Evolutionary conservation across 2,113 vertebrate genomes (phyloP).

Genomic region (Vidua chalybeata): DNA sequence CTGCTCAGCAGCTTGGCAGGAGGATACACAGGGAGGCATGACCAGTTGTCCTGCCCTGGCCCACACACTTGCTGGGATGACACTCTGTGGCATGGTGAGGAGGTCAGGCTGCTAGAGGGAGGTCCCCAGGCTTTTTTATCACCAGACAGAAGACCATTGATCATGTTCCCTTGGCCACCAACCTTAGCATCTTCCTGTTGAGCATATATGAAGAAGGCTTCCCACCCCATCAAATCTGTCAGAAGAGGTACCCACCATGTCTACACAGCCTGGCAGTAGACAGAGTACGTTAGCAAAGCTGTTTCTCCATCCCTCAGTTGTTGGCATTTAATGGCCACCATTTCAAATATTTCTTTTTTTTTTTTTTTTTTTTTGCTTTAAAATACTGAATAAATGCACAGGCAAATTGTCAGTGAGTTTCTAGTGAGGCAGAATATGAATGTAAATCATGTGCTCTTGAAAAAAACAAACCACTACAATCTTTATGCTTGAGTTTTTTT

Average conservation of each 20-base stretch:
- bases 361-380: background rate
- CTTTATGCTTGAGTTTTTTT: background rate
- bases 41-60: background rate
- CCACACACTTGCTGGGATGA: background rate
- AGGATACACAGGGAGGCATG: background rate
- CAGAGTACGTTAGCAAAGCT: background rate
- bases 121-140: background rate
- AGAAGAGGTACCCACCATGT: background rate
- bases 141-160: background rate
- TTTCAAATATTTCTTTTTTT: background rate
- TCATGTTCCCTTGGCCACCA: fast-evolving
- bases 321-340: background rate
- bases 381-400: background rate
- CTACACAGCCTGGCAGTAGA: background rate
- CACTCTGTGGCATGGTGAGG: background rate
- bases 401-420: background rate
- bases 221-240: background rate
- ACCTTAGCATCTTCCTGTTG: background rate
- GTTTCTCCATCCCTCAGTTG: background rate
- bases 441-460: background rate
- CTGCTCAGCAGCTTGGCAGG: background rate
- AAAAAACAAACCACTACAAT: background rate
- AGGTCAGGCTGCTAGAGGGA: background rate
- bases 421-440: background rate
- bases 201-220: background rate